These are phyloP conservation scores for Emberiza fucata DNA, from an alignment of 2,113 vertebrate species.

Conservation along the genomic window DNA sequence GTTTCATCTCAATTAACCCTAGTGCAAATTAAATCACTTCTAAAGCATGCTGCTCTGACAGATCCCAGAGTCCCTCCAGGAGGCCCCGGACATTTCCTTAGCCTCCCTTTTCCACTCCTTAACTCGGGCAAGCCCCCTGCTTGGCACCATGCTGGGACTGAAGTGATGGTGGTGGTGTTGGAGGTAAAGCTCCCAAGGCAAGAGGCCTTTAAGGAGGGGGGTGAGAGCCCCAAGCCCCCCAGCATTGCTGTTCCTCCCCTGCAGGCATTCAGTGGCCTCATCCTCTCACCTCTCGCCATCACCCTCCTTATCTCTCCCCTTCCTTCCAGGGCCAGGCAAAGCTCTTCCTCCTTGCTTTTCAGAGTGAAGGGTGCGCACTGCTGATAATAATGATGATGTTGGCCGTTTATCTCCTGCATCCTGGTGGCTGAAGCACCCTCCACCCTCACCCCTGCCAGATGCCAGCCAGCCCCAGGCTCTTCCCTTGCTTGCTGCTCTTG, in stretches of 20 bases:
- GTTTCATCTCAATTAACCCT: not conserved
- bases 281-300: not conserved
- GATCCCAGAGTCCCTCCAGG: not conserved
- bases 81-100: not conserved
- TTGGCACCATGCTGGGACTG: not conserved
- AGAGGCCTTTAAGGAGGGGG: not conserved
- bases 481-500: not conserved
- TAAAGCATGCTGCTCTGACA: not conserved
- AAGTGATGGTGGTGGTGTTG: not conserved
- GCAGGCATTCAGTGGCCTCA: not conserved
- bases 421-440: not conserved
- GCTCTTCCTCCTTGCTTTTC: not conserved
- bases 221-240: not conserved
- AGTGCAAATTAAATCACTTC: not conserved
- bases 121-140: not conserved
- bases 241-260: not conserved
- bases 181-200: not conserved
- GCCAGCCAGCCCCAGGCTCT: not conserved
- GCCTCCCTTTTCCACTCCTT: not conserved
- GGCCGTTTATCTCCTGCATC: not conserved
- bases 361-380: fast-evolving
- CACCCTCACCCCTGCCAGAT: not conserved
- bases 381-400: not conserved
- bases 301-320: not conserved
- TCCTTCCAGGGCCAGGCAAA: conserved; percentile 9